phyloP scores from a whole-genome alignment of 1,140 invertebrate genomes.

The Zaprionus capensis region DNA sequence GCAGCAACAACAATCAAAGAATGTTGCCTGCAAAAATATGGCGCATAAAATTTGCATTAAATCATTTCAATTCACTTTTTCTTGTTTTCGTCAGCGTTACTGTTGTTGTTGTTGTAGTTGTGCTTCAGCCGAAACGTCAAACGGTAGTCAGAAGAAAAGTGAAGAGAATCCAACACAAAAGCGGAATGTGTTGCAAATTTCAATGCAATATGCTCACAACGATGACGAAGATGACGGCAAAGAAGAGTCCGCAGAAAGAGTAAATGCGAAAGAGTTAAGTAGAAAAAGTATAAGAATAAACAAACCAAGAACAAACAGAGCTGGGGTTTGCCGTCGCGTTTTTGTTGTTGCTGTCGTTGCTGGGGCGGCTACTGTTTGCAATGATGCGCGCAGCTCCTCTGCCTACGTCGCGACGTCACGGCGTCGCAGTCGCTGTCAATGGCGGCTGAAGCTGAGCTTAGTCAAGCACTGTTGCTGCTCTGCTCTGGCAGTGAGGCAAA shows the following conservation, averaged over 20 bases:
- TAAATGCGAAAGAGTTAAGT: constrained; percentile 62
- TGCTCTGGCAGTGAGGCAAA: constrained; percentile 5
- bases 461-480: background rate
- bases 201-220: constrained; percentile 72
- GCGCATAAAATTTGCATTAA: constrained; percentile 80
- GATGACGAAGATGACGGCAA: constrained; percentile 21
- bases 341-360: constrained; percentile 7
- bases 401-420: background rate
- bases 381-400: background rate
- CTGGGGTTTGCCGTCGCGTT: constrained; percentile 24
- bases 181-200: constrained; percentile 77
- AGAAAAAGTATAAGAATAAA: constrained; percentile 70
- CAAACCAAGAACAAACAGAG: constrained; percentile 70
- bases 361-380: background rate
- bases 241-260: constrained; percentile 21
- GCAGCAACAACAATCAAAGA: constrained; percentile 18
- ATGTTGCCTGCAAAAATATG: constrained; percentile 58
- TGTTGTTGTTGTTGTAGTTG: constrained; percentile 26
- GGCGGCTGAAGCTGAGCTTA: constrained; percentile 27
- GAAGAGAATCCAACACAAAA: constrained; percentile 52
- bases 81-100: background rate
- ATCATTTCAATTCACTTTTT: constrained; percentile 62
- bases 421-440: constrained; percentile 23
- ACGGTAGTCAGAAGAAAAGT: constrained; percentile 63
- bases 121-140: constrained; percentile 63